phyloP scores from a whole-genome alignment of 2,888 invertebrate species.

The Pammene fasciana region DNA sequence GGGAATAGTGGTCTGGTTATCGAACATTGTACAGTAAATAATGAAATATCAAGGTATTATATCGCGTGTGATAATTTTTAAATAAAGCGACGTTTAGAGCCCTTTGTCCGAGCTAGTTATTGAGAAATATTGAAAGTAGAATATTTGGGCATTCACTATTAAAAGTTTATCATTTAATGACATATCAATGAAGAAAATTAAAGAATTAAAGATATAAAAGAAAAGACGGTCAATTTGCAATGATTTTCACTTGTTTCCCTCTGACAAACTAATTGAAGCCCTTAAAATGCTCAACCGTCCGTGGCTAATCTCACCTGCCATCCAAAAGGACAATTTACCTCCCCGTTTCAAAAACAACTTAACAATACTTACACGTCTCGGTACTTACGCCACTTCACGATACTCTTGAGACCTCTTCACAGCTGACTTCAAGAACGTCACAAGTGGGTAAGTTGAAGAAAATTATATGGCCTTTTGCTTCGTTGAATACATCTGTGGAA shows the following conservation, averaged over 20 bases:
- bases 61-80: not conserved
- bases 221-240: constrained; percentile 30
- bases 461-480: not conserved
- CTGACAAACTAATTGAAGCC: constrained; percentile 44
- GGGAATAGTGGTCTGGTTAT: not conserved
- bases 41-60: not conserved
- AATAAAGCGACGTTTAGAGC: not conserved
- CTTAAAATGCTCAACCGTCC: constrained; percentile 41
- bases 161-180: not conserved
- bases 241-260: constrained; percentile 41
- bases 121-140: no score
- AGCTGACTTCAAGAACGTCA: not conserved
- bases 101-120: no score
- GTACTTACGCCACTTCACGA: constrained; percentile 16
- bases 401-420: not conserved
- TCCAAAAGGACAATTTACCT: constrained; percentile 36
- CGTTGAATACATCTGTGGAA: constrained; percentile 12
- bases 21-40: not conserved
- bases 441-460: not conserved
- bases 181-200: not conserved
- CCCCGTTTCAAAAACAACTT: constrained; percentile 18
- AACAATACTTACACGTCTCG: constrained; percentile 6
- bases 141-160: no score
- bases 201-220: not conserved
- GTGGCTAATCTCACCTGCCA: constrained; percentile 39